Conservation (phyloP, 2,113 vertebrate genomes). For the Nothoprocta perdicaria region DNA sequence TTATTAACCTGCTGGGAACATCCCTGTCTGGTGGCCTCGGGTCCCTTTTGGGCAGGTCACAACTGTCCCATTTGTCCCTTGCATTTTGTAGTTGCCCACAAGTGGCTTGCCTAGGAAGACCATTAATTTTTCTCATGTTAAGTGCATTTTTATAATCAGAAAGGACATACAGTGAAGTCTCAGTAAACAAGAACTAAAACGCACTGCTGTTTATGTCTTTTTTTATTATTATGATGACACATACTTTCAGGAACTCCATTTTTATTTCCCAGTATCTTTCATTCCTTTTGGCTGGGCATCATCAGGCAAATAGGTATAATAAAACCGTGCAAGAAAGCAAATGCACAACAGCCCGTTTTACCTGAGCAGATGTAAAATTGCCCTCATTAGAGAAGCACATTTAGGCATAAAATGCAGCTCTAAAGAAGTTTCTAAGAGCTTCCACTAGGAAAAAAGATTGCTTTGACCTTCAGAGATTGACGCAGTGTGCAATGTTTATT, state of each 20-base stretch:
- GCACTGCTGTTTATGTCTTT: background rate
- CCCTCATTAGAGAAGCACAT: constrained; percentile 47
- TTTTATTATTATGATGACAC: background rate
- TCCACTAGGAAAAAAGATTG: constrained; percentile 42
- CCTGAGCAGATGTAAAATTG: constrained; percentile 50
- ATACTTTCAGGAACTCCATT: constrained; percentile 7
- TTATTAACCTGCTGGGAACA: accelerated
- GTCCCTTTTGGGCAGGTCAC: background rate
- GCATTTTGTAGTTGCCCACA: background rate
- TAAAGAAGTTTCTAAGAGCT: constrained; percentile 7
- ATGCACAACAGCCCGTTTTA: background rate
- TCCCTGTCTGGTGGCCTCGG: too few species aligned
- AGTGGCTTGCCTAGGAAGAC: background rate
- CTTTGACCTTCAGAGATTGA: constrained; percentile 65
- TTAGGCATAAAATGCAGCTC: constrained; percentile 33
- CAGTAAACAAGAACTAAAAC: background rate
- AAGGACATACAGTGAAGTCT: background rate
- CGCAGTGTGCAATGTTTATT: constrained; percentile 20
- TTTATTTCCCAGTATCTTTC: constrained; percentile 18
- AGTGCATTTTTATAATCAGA: background rate
- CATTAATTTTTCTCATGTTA: background rate
- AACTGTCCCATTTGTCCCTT: background rate
- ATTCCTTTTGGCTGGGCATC: background rate
- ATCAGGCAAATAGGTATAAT: background rate
- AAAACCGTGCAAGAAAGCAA: constrained; percentile 8